These are phyloP conservation scores for Procambarus virginalis DNA, from an alignment of 1,140 invertebrate genomes.

Conservation along the genomic window DNA sequence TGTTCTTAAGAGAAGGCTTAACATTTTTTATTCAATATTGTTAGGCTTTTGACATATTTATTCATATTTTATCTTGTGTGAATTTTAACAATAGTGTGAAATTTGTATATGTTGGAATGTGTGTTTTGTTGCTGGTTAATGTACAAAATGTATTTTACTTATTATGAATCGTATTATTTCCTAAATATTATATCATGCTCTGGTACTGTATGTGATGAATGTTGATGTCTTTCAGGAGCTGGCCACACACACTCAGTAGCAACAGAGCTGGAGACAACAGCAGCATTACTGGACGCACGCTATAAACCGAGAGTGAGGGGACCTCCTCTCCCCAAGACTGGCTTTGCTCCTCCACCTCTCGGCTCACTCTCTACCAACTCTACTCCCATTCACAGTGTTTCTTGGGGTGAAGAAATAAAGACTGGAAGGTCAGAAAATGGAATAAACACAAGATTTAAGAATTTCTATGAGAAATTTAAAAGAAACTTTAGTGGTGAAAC, in stretches of 20 bases:
- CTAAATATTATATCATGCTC: no score
- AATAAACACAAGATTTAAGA: not conserved
- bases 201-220: no score
- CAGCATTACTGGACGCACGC: constrained; percentile 73
- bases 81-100: no score
- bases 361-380: not conserved
- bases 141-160: no score
- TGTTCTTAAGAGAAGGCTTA: no score
- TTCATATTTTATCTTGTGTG: not conserved
- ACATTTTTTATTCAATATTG: no score
- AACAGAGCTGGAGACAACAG: constrained; percentile 74
- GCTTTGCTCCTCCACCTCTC: constrained; percentile 20
- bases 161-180: no score
- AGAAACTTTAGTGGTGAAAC: not conserved
- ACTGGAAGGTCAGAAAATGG: not conserved
- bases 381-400: not conserved
- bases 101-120: no score
- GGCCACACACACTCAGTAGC: constrained; percentile 76
- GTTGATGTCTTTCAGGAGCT: constrained; percentile 71
- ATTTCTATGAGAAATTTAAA: not conserved
- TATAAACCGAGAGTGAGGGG: constrained; percentile 74
- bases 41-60: not conserved
- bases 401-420: not conserved
- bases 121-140: no score
- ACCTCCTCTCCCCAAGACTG: constrained; percentile 56